phyloP scores from a whole-genome alignment of 2,113 vertebrate species.

The Proteles cristata region DNA sequence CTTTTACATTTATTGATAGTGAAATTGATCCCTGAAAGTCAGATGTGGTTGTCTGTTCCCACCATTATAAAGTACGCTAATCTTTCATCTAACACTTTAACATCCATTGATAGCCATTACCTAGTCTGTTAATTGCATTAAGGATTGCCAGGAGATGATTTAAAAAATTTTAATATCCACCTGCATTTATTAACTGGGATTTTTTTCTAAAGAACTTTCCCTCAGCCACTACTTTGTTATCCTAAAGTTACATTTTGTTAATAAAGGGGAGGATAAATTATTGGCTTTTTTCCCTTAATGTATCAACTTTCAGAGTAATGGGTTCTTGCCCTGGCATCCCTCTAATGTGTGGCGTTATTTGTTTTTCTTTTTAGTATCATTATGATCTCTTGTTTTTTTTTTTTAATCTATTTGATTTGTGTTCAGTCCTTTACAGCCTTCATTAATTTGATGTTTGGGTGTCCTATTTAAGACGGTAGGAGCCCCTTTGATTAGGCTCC shows the following conservation, averaged over 20 bases:
- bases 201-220: neutral
- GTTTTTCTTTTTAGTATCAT: conserved; percentile 12
- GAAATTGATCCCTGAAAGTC: neutral
- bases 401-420: conserved; percentile 31
- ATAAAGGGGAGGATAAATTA: neutral
- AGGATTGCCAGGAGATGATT: neutral
- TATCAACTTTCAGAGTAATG: conserved; percentile 7
- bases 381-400: neutral
- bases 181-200: neutral
- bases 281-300: neutral
- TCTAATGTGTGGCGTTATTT: neutral
- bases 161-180: neutral
- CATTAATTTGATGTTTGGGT: neutral
- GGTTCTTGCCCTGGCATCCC: neutral
- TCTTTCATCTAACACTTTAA: neutral
- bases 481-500: neutral
- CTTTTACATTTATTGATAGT: neutral
- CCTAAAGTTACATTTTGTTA: conserved; percentile 42
- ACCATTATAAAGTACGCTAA: neutral
- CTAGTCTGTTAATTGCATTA: neutral
- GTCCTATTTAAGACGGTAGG: neutral
- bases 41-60: neutral
- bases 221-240: neutral
- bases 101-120: neutral
- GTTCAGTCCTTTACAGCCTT: conserved; percentile 11